Evolutionary conservation across 2,113 vertebrate species (phyloP).

Genomic region (Poecile atricapillus): DNA sequence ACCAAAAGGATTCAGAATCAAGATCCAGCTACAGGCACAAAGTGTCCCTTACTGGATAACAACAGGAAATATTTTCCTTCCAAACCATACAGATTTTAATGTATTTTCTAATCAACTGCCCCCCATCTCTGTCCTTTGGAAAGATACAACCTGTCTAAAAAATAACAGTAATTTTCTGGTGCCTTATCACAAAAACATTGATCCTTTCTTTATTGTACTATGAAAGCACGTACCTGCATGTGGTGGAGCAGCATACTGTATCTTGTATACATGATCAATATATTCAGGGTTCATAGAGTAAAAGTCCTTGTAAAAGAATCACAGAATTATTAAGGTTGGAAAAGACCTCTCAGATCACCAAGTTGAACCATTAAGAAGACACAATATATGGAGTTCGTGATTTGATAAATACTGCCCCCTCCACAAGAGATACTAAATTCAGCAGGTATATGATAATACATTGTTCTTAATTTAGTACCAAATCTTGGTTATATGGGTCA

Average conservation of each 20-base stretch:
- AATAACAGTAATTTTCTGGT: background rate
- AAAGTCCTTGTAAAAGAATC: background rate
- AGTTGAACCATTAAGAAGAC: background rate
- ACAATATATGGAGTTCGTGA: background rate
- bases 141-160: background rate
- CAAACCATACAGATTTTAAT: background rate
- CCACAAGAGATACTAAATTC: background rate
- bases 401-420: background rate
- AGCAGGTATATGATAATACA: background rate
- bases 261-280: background rate
- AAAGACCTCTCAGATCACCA: background rate
- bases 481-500: background rate
- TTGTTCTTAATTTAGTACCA: background rate
- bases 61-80: background rate
- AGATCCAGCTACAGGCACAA: background rate
- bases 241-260: background rate
- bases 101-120: accelerated
- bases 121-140: background rate
- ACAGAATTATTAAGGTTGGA: background rate
- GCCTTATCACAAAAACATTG: background rate
- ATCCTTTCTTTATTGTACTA: background rate
- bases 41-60: background rate
- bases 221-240: background rate
- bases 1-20: background rate
- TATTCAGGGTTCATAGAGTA: background rate